phyloP scores from a whole-genome alignment of 2,113 vertebrate species.

The Henicopernis longicauda region DNA sequence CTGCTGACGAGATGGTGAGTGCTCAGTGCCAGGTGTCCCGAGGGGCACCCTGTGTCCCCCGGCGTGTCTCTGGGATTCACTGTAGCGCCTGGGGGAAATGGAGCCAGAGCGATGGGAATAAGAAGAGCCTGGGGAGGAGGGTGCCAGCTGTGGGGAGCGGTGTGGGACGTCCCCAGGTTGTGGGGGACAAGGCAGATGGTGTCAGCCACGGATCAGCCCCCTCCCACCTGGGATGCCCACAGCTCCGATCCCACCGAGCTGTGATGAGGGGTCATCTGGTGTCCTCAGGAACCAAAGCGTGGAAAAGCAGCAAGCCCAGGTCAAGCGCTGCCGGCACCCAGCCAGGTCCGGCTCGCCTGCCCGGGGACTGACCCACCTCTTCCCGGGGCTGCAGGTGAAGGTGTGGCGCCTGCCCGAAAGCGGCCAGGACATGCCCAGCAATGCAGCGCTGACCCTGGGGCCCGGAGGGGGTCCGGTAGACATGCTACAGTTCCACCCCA shows the following conservation, averaged over 20 bases:
- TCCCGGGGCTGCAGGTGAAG: slow-evolving; percentile 79
- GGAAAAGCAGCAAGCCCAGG: not conserved
- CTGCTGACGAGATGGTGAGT: slow-evolving; percentile 85
- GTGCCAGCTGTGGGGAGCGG: too few relatives aligned
- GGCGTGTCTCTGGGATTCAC: accelerated
- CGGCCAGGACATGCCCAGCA: slow-evolving; percentile 55
- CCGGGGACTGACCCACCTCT: not conserved
- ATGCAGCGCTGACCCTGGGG: slow-evolving; percentile 69
- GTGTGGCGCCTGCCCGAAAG: slow-evolving; percentile 80
- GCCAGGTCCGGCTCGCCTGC: not conserved
- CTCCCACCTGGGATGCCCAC: too few relatives aligned
- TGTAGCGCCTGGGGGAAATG: not conserved
- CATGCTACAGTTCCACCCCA: slow-evolving; percentile 85
- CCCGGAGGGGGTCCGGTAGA: slow-evolving; percentile 68
- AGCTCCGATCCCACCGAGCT: not conserved
- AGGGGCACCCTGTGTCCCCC: too few relatives aligned
- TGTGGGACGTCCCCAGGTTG: too few relatives aligned
- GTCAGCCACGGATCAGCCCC: too few relatives aligned
- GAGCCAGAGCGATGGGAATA: not conserved
- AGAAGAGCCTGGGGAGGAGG: not conserved
- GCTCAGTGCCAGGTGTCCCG: not conserved
- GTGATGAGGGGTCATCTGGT: not conserved
- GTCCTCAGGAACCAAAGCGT: not conserved
- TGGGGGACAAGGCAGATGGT: too few relatives aligned
- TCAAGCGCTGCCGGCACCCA: accelerated